Evolutionary conservation across 2,888 invertebrate genomes (phyloP), one percentile per base, ranked within the genome.

Genomic region (Digitonthophagus gazella): DNA sequence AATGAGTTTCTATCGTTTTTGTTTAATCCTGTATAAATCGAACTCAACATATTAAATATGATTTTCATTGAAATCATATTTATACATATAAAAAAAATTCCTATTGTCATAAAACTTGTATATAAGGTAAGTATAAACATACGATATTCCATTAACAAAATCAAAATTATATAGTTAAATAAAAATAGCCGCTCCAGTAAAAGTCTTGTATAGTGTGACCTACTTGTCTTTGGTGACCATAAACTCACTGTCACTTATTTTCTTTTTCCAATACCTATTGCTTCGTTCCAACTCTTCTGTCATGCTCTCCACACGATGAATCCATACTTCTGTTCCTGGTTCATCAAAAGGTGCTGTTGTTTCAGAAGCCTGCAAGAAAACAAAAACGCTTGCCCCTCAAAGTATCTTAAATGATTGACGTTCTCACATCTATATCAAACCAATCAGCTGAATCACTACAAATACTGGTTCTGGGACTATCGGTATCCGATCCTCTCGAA

Each of bases 201-300:
- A 8, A 6, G 1, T 44, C 6, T 1, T 44, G 22, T 22, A 4
- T 4, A 22, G n/a, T 61, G 11, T 8, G 11, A 14, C 15, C 70
- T 68, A 74, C 69, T 72, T 73, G 55, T 77, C 75, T 66, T 71
- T 71, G 6, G 74, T 72, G n/a, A 75, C 76, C 65, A 74, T 70
- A 69, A 73, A 76, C 56, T 76, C 75, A 14, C 69, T 67, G 8
- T 76, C 75, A 19, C 65, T 68, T 64, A 76, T 73, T 71, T 74
- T 74, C 57, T 61, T 74, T 58, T 76, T 74, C 77, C 77, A 78
- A 68, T 73, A 78, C n/a, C 71, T 58, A 66, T 75, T 77, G 16
- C 73, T 75, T n/a, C 71, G 73, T 65, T 76, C 74, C 28, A 77
- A 66, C 67, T 77, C 75, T 66, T 75, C 73, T 6, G 76, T 77